Conservation (phyloP, 2,797 vertebrate genomes). For the Leptatherina wallacei region DNA sequence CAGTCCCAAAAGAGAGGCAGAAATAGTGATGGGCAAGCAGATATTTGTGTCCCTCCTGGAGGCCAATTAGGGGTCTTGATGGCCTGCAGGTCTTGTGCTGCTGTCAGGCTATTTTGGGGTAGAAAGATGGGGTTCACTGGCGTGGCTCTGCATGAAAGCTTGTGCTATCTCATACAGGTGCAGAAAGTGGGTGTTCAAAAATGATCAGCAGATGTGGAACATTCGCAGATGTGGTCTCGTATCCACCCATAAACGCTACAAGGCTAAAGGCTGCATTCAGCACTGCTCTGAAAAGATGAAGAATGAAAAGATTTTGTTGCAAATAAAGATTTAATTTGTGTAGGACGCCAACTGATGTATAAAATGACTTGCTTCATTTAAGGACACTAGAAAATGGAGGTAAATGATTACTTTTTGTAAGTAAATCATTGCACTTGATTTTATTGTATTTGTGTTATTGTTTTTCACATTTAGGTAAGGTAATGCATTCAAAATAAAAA, state of each 20-base stretch:
- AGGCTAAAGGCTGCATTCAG: neutral
- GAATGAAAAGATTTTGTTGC: neutral
- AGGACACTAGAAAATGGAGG: too few species aligned
- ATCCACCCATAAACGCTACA: neutral
- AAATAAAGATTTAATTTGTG: neutral
- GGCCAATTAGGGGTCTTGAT: conserved; percentile 30
- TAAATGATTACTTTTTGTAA: too few species aligned
- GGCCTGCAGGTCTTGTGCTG: conserved; percentile 22
- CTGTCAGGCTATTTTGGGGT: conserved; percentile 20
- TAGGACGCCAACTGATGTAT: neutral
- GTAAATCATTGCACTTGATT: too few species aligned
- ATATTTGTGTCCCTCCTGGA: conserved; percentile 33
- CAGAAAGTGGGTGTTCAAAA: conserved; percentile 2
- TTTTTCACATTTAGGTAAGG: too few species aligned
- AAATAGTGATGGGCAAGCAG: neutral
- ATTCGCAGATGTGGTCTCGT: conserved; percentile 3
- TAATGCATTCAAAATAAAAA: too few species aligned
- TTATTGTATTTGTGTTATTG: too few species aligned
- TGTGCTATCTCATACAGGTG: conserved; percentile 14
- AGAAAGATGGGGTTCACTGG: neutral
- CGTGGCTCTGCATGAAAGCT: neutral
- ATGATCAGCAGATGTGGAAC: conserved; percentile 20
- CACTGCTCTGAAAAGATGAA: neutral
- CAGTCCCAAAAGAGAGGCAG: neutral
- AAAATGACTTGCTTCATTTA: too few species aligned